phyloP scores from a whole-genome alignment of 2,113 vertebrate species.

The Neodon shergylaensis region DNA sequence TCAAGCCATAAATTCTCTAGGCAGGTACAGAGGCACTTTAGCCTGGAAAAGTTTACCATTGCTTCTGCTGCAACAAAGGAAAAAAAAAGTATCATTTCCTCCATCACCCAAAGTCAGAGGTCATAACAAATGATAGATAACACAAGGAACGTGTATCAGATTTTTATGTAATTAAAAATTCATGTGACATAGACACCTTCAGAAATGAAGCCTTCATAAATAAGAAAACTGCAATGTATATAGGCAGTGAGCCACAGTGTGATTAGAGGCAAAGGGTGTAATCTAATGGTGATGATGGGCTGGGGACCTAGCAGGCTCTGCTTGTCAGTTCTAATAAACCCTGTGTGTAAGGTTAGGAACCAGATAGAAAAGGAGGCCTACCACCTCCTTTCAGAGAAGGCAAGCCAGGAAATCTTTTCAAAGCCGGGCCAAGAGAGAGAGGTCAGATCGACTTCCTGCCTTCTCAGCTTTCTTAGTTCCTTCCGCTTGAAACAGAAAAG shows the following conservation, averaged over 20 bases:
- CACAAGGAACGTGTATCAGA: background rate
- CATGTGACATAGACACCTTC: background rate
- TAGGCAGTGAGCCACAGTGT: background rate
- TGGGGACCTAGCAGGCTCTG: background rate
- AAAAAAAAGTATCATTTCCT: background rate
- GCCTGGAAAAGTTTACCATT: background rate
- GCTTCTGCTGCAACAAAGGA: background rate
- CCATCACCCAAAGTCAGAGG: background rate
- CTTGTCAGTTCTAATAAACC: background rate
- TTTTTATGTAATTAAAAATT: background rate
- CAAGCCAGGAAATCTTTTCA: background rate
- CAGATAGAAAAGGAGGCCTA: background rate
- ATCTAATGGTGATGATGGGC: background rate
- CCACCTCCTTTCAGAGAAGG: background rate
- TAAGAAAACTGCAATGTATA: background rate
- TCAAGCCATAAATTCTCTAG: background rate
- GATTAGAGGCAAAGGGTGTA: background rate
- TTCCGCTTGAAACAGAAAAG: background rate
- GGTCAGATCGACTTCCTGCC: background rate
- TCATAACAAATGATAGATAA: background rate
- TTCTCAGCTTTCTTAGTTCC: background rate
- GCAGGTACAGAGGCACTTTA: background rate
- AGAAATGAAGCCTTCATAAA: background rate
- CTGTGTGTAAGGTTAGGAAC: background rate
- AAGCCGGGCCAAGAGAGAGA: background rate